Evolutionary conservation across 2,888 invertebrate species (phyloP), one percentile per base, ranked within the genome.

Genomic region (Habrosyne pyritoides): DNA sequence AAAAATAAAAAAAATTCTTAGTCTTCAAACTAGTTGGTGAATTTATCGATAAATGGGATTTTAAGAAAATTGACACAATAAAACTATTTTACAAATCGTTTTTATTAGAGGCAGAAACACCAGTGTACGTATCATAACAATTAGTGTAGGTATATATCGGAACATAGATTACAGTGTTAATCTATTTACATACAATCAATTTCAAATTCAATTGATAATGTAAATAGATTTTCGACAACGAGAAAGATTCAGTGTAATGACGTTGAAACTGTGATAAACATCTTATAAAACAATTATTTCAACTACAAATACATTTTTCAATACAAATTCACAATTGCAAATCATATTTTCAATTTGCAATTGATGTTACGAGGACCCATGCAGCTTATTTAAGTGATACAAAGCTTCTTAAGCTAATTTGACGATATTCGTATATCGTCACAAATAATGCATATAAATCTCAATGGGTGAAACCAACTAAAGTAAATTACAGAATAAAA

Each of bases 71-170:
- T 50, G 67, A 69, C 66, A 55, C 67, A 66, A 66, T n/a, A 28
- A 55, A 21, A 47, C 57, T 63, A 69, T 73, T 83, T 75, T 81
- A 81, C 80, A 84, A 87, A 85, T 78, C 78, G 78, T 83, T 86
- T 48, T 90, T 88, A 89, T 86, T 90, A 71, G 73, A 81, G 82
- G 84, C 86, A 83, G 79, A 88, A 83, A 82, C 79, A 82, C 84
- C 82, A 76, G 81, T 84, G 82, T 81, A 76, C 66, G 73, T 78
- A 75, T 83, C 73, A 56, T 80, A 84, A 83, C 78, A 81, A 75
- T 75, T 68, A 69, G 72, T 79, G 75, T 86, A 24, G 24, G 3
- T 14, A 77, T 75, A 69, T 59, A 70, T 75, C 36, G 63, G 69
- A 75, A 67, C 60, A 66, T 61, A 71, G 62, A 59, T 69, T 70